Conservation (phyloP, 1,140 invertebrate species). For the Cataglyphis hispanica region DNA sequence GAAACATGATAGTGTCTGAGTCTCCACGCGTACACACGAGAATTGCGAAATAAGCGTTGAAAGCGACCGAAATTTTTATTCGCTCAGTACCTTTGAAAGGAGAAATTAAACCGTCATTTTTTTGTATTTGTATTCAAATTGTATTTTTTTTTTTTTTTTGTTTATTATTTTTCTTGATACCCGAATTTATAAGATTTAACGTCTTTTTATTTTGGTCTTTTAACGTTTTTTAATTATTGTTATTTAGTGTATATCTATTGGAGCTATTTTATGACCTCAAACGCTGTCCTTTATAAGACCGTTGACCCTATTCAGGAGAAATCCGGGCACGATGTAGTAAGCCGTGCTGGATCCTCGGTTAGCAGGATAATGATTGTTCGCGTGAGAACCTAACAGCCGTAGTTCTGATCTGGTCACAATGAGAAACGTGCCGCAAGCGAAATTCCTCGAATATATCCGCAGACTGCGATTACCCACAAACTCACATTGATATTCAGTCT, state of each 20-base stretch:
- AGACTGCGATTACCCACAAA: conserved; percentile 40
- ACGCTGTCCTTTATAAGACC: not conserved
- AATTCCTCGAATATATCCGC: conserved; percentile 65
- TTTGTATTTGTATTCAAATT: not conserved
- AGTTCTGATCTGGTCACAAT: conserved; percentile 73
- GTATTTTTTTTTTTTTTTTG: no score
- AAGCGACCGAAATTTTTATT: conserved; percentile 15
- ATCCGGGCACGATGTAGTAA: conserved; percentile 40
- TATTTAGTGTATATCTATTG: not conserved
- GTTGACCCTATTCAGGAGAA: conserved; percentile 54
- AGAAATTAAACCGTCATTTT: not conserved
- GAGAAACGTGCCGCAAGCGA: conserved; percentile 74
- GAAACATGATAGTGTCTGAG: conserved; percentile 18
- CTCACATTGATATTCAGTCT: conserved; percentile 58
- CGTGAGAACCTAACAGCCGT: conserved; percentile 79
- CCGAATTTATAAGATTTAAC: not conserved
- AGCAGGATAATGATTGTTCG: conserved; percentile 76
- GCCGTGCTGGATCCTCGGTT: conserved; percentile 61
- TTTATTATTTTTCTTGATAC: not conserved
- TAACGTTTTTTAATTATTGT: not conserved
- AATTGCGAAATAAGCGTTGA: conserved; percentile 11
- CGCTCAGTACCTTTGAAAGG: not conserved
- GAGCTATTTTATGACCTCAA: not conserved
- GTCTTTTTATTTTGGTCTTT: not conserved
- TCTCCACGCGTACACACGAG: not conserved